Conservation (phyloP, 92 coral and sea anemone genomes). For the Phenganax stokvisi region DNA sequence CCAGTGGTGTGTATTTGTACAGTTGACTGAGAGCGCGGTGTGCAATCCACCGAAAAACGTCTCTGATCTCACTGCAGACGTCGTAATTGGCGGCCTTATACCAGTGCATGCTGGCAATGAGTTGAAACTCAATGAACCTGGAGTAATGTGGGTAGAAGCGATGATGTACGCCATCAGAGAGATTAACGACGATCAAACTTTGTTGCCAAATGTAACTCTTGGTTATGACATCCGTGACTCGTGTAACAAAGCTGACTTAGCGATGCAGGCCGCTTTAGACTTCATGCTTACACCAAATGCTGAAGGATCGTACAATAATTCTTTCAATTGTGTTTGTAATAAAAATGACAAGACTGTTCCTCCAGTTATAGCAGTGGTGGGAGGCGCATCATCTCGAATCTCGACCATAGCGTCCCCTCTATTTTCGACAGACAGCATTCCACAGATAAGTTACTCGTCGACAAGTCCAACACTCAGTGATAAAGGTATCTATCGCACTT, state of each 20-base stretch:
- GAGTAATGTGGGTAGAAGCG: constrained; percentile 86
- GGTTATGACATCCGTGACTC: constrained; percentile 96
- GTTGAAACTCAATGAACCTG: constrained; percentile 58
- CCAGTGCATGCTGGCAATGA: constrained; percentile 66
- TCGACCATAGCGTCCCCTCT: constrained; percentile 70
- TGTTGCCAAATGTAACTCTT: constrained; percentile 52
- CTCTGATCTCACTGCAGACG: constrained; percentile 46
- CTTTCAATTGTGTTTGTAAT: constrained; percentile 39
- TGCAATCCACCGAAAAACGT: constrained; percentile 56
- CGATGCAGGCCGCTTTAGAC: constrained; percentile 64
- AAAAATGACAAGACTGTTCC: constrained; percentile 45
- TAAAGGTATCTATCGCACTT: constrained; percentile 62
- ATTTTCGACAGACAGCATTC: constrained; percentile 66
- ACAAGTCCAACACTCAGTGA: constrained; percentile 85
- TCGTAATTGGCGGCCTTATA: constrained; percentile 72
- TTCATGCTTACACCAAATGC: constrained; percentile 55
- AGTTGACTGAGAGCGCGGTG: not conserved
- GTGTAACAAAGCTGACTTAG: constrained; percentile 68
- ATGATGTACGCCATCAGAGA: constrained; percentile 83
- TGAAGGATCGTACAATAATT: constrained; percentile 1
- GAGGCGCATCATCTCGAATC: constrained; percentile 88
- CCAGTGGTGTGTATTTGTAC: constrained; percentile 6
- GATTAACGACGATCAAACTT: constrained; percentile 48
- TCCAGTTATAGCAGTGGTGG: constrained; percentile 69
- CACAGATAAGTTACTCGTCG: constrained; percentile 95